Conservation (phyloP, 2,797 vertebrate species). For the Nyctibius grandis region DNA sequence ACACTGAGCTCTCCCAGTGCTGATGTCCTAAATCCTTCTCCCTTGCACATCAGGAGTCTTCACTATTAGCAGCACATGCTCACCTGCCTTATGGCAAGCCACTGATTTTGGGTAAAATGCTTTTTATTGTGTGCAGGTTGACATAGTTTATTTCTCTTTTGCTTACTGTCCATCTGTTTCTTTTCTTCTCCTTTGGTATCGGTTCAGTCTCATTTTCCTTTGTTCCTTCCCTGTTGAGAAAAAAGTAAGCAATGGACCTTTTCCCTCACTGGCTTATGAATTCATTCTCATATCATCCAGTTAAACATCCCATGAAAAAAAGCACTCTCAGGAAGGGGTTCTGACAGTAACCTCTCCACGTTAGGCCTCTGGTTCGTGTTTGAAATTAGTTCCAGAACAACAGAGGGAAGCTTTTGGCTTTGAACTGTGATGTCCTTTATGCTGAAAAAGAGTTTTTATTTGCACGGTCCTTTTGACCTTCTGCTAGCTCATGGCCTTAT, state of each 20-base stretch:
- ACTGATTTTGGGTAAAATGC: not conserved
- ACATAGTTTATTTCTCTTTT: not conserved
- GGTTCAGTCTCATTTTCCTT: not conserved
- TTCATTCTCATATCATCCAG: not conserved
- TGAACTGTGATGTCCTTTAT: not conserved
- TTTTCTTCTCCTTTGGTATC: not conserved
- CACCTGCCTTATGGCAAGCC: accelerated
- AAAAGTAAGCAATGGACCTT: not conserved
- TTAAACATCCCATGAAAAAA: slow-evolving; percentile 34
- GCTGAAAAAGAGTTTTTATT: slow-evolving; percentile 4
- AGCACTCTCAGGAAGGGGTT: not conserved
- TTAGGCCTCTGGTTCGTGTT: not conserved
- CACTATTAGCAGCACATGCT: not conserved
- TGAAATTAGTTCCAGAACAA: slow-evolving; percentile 44
- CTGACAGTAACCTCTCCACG: slow-evolving; percentile 12
- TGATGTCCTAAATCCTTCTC: not conserved
- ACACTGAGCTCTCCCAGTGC: not conserved
- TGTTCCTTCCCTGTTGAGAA: not conserved
- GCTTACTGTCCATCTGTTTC: not conserved
- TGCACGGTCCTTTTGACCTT: slow-evolving; percentile 26
- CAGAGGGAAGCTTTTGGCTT: slow-evolving; percentile 21
- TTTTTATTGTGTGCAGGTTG: not conserved
- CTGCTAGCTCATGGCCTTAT: not conserved
- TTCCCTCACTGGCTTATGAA: not conserved
- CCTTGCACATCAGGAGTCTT: not conserved